phyloP scores from a whole-genome alignment of 1,140 invertebrate species.

The Drosophila nasuta region DNA sequence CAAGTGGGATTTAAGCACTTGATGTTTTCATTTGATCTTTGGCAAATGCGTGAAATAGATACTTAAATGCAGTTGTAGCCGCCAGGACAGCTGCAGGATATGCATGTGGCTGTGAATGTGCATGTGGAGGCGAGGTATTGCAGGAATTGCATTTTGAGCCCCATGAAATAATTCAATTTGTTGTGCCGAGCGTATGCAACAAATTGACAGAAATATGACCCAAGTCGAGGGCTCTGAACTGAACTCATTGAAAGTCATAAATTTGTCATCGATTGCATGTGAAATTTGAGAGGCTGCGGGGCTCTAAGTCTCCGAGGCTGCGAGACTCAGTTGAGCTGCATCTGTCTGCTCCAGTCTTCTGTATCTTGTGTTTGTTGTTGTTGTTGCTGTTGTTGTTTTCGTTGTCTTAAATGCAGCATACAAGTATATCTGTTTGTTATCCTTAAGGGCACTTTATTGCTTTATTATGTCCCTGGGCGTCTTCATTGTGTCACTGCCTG shows the following conservation, averaged over 20 bases:
- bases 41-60: slow-evolving; percentile 79
- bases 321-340: slow-evolving; percentile 21
- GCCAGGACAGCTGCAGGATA: slow-evolving; percentile 72
- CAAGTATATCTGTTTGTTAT: slow-evolving; percentile 63
- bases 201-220: slow-evolving; percentile 83
- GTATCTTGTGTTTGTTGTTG: slow-evolving; percentile 46
- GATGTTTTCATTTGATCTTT: slow-evolving; percentile 55
- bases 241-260: slow-evolving; percentile 68
- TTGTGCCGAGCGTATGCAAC: slow-evolving; percentile 39
- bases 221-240: slow-evolving; percentile 29
- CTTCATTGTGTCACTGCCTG: slow-evolving; percentile 52
- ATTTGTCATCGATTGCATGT: slow-evolving; percentile 83
- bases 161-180: slow-evolving; percentile 75
- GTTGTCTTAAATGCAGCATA: slow-evolving; percentile 26
- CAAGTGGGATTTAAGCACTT: slow-evolving; percentile 64
- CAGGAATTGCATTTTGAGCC: slow-evolving; percentile 17
- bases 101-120: neutral
- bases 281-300: slow-evolving; percentile 64
- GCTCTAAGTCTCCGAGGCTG: slow-evolving; percentile 39
- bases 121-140: too few relatives aligned
- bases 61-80: slow-evolving; percentile 51
- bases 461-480: slow-evolving; percentile 72
- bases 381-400: slow-evolving; percentile 54
- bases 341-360: neutral
- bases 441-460: slow-evolving; percentile 73